Evolutionary conservation across 2,888 invertebrate genomes (phyloP), one percentile per base, ranked within the genome.

Genomic region (Autographa gamma): DNA sequence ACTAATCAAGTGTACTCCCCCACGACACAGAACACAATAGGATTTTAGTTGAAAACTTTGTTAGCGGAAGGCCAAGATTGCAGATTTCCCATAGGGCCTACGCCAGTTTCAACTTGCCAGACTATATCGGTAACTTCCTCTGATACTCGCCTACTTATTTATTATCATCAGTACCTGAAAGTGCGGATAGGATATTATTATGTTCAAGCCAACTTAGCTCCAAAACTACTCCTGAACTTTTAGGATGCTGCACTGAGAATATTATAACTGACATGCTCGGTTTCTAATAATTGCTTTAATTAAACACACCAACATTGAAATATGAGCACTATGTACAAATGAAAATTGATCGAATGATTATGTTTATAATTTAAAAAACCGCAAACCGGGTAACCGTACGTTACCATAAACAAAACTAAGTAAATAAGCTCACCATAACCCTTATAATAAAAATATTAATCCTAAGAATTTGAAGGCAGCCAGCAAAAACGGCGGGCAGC

Each of bases 11-110:
- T 90, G 88, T 86, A 88, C 88, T 88, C 84, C 85, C 89, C 91
- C 90, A 91, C 88, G 90, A 91, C 89, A 90, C 90, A 85, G 84
- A 89, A 89, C 89, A 95, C 94, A 94, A 95, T 94, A 94, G 92
- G 93, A 93, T 93, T 94, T 94, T 89, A 95, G 94, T 94, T 94
- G 88, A 90, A 92, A 95, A 95, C 95, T 95, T 95, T 94, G 94
- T 95, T 94, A 95, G 91, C 86, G 89, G 88, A 89, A 92, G 92
- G 91, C 93, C 94, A 94, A 94, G 95, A 95, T 94, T 93, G 93
- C 86, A 93, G 91, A 95, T 95, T 95, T 95, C 95, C 95, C 95
- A 86, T 83, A 85, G 94, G 95, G 86, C 92, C 84, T 89, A 91
- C 90, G 87, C 92, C 92, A 94, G 93, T 93, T 94, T 93, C 93